These are phyloP conservation scores for Podocnemis expansa DNA, from an alignment of 2,113 vertebrate species.

Conservation along the genomic window DNA sequence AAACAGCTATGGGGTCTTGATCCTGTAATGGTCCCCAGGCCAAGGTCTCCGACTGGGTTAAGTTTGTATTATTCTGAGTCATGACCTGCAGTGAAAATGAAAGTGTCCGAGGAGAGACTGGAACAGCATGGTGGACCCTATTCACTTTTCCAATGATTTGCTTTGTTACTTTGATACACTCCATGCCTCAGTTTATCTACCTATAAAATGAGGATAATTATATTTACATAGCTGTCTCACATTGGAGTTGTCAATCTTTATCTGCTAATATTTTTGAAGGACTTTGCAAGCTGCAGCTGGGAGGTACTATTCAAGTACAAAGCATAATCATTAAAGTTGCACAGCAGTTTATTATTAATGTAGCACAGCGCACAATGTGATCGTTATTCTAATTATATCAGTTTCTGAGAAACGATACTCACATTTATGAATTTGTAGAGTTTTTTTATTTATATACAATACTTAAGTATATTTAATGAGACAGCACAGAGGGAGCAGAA, in stretches of 20 bases:
- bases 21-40: accelerated
- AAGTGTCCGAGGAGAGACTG: not conserved
- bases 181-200: not conserved
- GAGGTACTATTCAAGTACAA: not conserved
- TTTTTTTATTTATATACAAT: constrained; percentile 29
- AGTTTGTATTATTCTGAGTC: not conserved
- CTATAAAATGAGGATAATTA: not conserved
- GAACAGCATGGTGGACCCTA: not conserved
- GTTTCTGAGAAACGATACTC: not conserved
- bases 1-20: not conserved
- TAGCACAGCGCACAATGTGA: not conserved
- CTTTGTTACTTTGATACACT: not conserved
- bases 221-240: not conserved
- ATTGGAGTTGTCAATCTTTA: not conserved
- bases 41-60: not conserved
- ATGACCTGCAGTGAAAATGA: not conserved
- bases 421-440: not conserved
- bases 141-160: not conserved
- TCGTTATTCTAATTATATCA: not conserved
- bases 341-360: not conserved
- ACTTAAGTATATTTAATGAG: not conserved
- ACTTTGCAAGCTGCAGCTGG: constrained; percentile 12
- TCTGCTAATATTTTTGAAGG: not conserved
- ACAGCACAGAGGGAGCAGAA: constrained; percentile 12
- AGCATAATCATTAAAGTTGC: not conserved